These are phyloP conservation scores for Uropsilus gracilis DNA, from an alignment of 2,113 vertebrate genomes.

Conservation along the genomic window DNA sequence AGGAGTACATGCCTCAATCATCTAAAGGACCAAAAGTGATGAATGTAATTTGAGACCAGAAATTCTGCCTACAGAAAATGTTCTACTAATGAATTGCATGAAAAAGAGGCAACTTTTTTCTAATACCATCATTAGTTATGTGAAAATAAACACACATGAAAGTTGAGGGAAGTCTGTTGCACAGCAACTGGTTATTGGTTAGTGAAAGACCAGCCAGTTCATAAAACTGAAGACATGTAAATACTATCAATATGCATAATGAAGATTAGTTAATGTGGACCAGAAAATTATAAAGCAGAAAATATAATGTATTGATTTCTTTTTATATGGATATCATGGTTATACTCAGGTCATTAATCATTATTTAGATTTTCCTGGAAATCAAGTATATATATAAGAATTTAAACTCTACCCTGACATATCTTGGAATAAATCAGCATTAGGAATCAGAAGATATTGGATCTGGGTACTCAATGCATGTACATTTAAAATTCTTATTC, in stretches of 20 bases:
- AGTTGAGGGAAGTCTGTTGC: neutral
- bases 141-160: neutral
- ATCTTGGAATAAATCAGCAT: neutral
- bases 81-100: neutral
- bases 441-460: neutral
- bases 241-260: neutral
- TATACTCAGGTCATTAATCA: neutral
- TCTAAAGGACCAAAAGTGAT: neutral
- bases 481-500: neutral
- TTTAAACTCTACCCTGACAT: neutral
- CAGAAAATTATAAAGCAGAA: neutral
- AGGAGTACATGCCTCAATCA: neutral
- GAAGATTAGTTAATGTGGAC: neutral
- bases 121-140: neutral
- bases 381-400: neutral
- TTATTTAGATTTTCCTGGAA: slow-evolving; percentile 22
- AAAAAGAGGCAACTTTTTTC: neutral
- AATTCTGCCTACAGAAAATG: slow-evolving; percentile 1
- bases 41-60: neutral
- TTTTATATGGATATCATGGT: neutral
- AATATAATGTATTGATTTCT: neutral
- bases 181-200: neutral
- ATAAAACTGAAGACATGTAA: neutral
- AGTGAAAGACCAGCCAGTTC: neutral
- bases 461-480: neutral